Base-by-base conservation (phyloP, 2,113 vertebrate species). In the Oreochromis tanganicae region DNA sequence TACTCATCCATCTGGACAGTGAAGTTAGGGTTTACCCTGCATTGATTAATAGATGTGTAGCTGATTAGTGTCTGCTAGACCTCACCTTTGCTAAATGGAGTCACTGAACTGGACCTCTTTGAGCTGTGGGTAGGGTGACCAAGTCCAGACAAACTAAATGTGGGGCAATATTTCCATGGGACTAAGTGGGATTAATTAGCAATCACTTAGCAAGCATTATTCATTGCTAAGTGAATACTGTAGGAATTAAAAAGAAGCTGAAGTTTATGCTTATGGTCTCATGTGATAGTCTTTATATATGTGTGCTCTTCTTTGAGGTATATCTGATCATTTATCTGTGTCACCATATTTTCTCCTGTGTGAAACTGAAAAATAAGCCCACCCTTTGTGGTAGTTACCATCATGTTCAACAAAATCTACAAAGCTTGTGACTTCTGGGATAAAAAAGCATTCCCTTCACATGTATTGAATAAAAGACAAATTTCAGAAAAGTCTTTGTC, bases 101-200 rank as follows among this genome's bases (percentile, higher is more conserved):
- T 4, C 68, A 10, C 68, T 17, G 21, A 46, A 48, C 21, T 73
- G 41, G 68, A 73, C 41, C 13, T 27, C 8, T 48, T 73, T 48
- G 21, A 29, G 68, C 68, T 7, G 21, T 48, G 14, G 41, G n/a
- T 73, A 46, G 63, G 63, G n/a, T 38, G 63, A 68, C 7, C n/a
- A 14, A 68, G 32, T 68, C 63, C 63, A 68, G 36, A 68, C 36
- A 41, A 68, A 24, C 63, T 68, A 68, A 68, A 41, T 14, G 63
- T 68, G 63, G 36, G n/a, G n/a, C 63, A 24, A 41, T 68, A 41
- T 68, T 68, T 68, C 34, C 36, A 41, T 68, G 63, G 63, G 63
- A 68, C 63, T 68, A 68, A 68, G 63, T 68, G 36, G 63, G 63
- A 68, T 66, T 66, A 66, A 66, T 66, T 66, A 66, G 61, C 61